These are phyloP conservation scores for Anoplophora glabripennis DNA, from an alignment of 1,140 invertebrate genomes.

Conservation along the genomic window DNA sequence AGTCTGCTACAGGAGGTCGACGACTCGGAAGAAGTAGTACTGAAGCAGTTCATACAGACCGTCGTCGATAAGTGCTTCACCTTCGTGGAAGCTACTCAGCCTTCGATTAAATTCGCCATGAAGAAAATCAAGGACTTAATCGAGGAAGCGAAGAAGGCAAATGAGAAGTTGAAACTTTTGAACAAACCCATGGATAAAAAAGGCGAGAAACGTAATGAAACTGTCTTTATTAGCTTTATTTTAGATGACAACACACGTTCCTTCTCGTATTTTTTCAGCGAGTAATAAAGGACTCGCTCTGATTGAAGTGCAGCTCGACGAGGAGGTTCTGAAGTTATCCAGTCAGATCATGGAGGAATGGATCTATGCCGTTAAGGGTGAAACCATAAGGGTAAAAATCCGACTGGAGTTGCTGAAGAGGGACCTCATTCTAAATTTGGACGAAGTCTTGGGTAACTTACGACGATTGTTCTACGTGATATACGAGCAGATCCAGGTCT, in stretches of 20 bases:
- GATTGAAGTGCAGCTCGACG: no score
- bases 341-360: constrained; percentile 49
- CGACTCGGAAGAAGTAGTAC: not conserved
- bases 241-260: no score
- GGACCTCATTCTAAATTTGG: constrained; percentile 50
- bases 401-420: constrained; percentile 49
- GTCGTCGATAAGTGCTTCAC: not conserved
- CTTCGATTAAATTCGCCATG: not conserved
- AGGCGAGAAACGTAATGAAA: no score
- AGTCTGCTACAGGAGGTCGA: not conserved
- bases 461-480: constrained; percentile 49
- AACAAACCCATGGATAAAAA: no score
- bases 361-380: constrained; percentile 53
- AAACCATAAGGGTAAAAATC: constrained; percentile 51
- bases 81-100: not conserved
- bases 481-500: constrained; percentile 49
- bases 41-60: no score
- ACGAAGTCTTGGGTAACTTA: constrained; percentile 49
- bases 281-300: no score
- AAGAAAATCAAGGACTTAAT: constrained; percentile 12
- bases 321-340: not conserved
- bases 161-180: not conserved
- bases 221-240: no score
- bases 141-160: not conserved
- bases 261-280: no score